Conservation (phyloP, 2,797 vertebrate species). For the Pseudochirops corinnae region DNA sequence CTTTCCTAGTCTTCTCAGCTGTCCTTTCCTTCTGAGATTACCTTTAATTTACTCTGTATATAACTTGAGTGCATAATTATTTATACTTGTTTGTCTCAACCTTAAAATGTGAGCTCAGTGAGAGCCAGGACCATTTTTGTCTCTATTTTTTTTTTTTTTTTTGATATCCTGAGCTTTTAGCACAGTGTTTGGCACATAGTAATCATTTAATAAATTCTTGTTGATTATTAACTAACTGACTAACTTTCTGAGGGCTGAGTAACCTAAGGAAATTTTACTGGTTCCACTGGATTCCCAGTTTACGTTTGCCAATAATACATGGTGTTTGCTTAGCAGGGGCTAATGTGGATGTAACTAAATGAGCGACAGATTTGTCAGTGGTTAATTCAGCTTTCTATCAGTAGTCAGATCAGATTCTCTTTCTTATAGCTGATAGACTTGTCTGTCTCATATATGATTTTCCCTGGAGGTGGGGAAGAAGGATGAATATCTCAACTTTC, state of each 20-base stretch:
- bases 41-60: not conserved
- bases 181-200: not conserved
- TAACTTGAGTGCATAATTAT: not conserved
- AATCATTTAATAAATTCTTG: not conserved
- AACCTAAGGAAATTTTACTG: not conserved
- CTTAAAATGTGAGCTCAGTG: not conserved
- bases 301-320: not conserved
- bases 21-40: not conserved
- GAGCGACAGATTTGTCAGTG: not conserved
- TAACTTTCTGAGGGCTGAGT: not conserved
- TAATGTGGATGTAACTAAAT: fast-evolving
- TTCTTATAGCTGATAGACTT: not conserved
- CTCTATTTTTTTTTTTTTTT: not conserved
- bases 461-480: not conserved
- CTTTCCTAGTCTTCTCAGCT: not conserved
- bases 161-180: not conserved
- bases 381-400: conserved; percentile 1
- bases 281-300: not conserved
- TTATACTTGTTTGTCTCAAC: not conserved
- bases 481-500: not conserved
- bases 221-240: not conserved
- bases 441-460: not conserved
- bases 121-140: not conserved
- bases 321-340: not conserved
- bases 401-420: not conserved